Evolutionary conservation across 2,113 vertebrate genomes (phyloP).

Genomic region (Neotragus moschatus): DNA sequence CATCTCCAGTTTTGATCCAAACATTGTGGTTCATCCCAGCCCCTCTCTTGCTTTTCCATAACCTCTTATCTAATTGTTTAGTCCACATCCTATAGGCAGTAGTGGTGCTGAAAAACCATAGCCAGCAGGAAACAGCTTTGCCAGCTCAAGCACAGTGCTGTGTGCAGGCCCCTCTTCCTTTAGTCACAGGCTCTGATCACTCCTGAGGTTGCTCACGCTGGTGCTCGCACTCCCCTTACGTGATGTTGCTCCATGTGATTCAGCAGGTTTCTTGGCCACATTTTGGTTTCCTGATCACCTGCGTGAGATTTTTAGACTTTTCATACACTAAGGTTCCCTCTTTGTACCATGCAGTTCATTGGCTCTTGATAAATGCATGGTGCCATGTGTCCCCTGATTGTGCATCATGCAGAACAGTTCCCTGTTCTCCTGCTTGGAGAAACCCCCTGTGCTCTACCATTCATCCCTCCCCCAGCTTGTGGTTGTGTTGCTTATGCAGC

Average conservation of each 20-base stretch:
- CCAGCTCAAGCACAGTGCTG: neutral
- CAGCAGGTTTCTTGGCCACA: neutral
- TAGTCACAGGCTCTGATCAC: neutral
- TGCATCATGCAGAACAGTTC: neutral
- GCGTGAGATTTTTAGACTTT: neutral
- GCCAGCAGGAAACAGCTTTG: neutral
- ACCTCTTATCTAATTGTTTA: no score
- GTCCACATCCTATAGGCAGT: neutral
- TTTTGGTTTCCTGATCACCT: neutral
- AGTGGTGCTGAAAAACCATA: neutral
- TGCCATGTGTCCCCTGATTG: no score
- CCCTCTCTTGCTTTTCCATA: neutral
- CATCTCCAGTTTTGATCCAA: neutral
- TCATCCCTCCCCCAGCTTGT: neutral
- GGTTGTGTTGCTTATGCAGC: neutral
- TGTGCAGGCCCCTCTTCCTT: neutral
- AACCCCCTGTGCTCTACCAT: neutral
- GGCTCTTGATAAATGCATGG: neutral
- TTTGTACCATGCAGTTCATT: neutral
- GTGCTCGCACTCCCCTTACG: rapidly evolving
- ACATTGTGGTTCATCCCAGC: neutral
- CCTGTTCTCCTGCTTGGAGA: neutral
- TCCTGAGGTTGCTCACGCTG: neutral
- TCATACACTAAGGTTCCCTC: neutral
- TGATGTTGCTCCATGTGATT: neutral